Evolutionary conservation across 2,797 vertebrate genomes (phyloP).

Genomic region (Synaphobranchus kaupii): DNA sequence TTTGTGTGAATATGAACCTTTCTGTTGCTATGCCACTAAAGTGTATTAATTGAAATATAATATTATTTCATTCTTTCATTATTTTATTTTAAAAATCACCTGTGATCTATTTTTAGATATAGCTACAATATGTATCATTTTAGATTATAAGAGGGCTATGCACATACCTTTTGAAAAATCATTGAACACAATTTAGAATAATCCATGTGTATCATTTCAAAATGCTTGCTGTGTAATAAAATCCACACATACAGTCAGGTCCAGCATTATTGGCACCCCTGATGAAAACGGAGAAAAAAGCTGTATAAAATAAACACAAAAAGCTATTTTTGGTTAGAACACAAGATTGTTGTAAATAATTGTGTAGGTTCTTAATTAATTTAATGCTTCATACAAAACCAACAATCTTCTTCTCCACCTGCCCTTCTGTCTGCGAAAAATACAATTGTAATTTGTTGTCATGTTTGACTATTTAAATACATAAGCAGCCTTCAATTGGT

Average conservation of each 20-base stretch:
- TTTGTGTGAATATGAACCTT: neutral
- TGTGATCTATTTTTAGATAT: neutral
- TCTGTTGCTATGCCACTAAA: neutral
- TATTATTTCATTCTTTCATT: neutral
- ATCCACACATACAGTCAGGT: neutral
- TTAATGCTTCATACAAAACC: no score
- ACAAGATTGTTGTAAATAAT: no score
- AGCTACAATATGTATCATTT: neutral
- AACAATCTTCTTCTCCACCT: no score
- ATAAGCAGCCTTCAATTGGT: no score
- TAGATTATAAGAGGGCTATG: neutral
- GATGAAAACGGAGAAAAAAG: neutral
- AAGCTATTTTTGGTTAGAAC: neutral
- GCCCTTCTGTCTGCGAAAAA: no score
- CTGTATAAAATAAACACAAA: neutral
- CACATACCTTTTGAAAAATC: neutral
- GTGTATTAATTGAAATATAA: slow-evolving; percentile 6
- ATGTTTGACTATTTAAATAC: no score
- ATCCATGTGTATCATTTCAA: neutral
- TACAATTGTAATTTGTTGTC: no score
- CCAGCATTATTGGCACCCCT: neutral
- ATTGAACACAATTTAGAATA: neutral
- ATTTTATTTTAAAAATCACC: neutral
- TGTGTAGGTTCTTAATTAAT: no score
- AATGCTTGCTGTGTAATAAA: neutral